Evolutionary conservation across 2,113 vertebrate species (phyloP).

Genomic region (Chamaea fasciata): DNA sequence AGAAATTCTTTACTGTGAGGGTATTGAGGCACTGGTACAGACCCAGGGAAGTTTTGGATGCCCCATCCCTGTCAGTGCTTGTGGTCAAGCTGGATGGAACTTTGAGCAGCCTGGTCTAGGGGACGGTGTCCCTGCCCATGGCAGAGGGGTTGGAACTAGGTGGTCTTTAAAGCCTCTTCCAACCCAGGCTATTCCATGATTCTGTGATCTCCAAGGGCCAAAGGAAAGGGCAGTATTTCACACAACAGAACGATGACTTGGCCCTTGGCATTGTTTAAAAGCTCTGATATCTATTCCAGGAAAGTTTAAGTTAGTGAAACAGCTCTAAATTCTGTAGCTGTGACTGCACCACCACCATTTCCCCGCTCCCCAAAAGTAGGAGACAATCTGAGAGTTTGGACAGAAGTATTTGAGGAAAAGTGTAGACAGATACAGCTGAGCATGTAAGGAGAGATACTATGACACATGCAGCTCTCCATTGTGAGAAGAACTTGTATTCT

Average conservation of each 20-base stretch:
- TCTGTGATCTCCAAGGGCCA: background rate
- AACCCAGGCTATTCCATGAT: background rate
- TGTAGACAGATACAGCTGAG: background rate
- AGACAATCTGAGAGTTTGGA: background rate
- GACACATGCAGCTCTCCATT: background rate
- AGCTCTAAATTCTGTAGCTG: background rate
- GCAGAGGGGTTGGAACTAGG: background rate
- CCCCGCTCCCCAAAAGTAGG: no score
- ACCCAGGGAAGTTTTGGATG: background rate
- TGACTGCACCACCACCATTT: background rate
- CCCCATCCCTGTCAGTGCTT: background rate
- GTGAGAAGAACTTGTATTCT: background rate
- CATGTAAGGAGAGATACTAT: background rate
- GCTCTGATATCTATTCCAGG: background rate
- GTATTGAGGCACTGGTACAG: background rate
- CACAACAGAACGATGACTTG: background rate
- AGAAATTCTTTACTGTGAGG: background rate
- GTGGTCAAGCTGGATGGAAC: background rate
- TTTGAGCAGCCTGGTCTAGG: background rate
- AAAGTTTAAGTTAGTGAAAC: background rate
- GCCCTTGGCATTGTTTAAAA: background rate
- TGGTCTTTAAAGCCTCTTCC: background rate
- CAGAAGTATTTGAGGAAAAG: background rate
- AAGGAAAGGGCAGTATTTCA: background rate
- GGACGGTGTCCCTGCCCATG: background rate